phyloP scores from a whole-genome alignment of 2,888 invertebrate species.

The Therioaphis trifolii region DNA sequence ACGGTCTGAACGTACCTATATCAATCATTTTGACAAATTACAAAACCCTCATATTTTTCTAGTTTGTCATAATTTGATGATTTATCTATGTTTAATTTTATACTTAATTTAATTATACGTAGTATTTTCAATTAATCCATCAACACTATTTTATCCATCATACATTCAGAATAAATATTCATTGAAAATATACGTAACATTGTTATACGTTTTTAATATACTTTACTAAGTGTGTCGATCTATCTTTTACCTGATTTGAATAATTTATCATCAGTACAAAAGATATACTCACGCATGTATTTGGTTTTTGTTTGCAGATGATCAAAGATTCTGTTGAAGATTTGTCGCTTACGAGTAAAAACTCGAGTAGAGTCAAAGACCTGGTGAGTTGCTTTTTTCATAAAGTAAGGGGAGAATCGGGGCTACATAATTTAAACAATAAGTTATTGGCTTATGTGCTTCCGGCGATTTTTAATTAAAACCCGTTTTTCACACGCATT shows the following conservation, averaged over 20 bases:
- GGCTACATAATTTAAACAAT: constrained; percentile 34
- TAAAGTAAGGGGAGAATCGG: constrained; percentile 9
- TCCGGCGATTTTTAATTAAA: constrained; percentile 60
- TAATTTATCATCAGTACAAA: not conserved
- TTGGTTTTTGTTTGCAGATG: constrained; percentile 43
- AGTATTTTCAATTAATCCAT: not conserved
- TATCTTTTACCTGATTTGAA: too few relatives aligned
- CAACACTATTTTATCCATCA: not conserved
- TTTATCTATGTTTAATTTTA: not conserved
- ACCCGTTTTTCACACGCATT: constrained; percentile 45
- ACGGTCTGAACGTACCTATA: not conserved
- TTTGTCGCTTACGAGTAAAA: constrained; percentile 45
- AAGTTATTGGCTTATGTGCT: constrained; percentile 28
- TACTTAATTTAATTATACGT: not conserved
- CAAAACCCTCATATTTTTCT: not conserved
- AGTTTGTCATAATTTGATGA: not conserved
- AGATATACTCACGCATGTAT: not conserved
- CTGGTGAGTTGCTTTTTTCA: constrained; percentile 44
- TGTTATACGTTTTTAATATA: not conserved
- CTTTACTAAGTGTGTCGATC: too few relatives aligned
- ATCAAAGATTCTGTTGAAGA: constrained; percentile 51
- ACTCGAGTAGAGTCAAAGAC: constrained; percentile 60
- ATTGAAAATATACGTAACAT: not conserved
- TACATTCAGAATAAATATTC: not conserved
- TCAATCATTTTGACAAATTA: constrained; percentile 8